These are phyloP conservation scores for Semaprochilodus insignis DNA, from an alignment of 2,797 vertebrate genomes.

Conservation along the genomic window DNA sequence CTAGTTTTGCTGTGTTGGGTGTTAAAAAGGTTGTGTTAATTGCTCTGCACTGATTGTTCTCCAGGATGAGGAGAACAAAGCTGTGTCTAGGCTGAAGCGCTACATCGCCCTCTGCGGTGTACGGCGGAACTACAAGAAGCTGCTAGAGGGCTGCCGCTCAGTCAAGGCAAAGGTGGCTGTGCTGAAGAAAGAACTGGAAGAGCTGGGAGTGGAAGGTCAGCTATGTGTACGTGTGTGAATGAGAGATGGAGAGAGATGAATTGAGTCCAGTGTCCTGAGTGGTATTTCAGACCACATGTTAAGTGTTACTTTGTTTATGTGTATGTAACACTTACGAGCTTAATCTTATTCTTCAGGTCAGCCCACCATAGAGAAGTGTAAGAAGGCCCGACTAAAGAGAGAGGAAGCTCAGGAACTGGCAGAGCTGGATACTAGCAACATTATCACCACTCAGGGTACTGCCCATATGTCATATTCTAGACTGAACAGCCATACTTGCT, in stretches of 20 bases:
- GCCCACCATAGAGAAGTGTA: conserved; percentile 85
- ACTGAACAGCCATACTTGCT: neutral
- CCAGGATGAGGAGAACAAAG: conserved; percentile 73
- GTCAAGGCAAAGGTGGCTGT: conserved; percentile 74
- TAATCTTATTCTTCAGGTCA: conserved; percentile 68
- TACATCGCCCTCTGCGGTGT: conserved; percentile 86
- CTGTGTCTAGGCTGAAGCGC: conserved; percentile 82
- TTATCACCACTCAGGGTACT: conserved; percentile 84
- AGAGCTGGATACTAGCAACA: conserved; percentile 85
- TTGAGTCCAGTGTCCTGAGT: neutral
- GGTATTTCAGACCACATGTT: no score
- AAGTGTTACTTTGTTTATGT: no score
- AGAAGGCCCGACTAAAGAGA: conserved; percentile 75
- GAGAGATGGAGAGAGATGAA: no score
- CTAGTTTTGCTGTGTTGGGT: neutral
- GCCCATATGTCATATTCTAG: neutral
- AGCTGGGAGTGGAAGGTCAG: conserved; percentile 82
- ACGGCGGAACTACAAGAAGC: conserved; percentile 85
- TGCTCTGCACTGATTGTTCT: neutral
- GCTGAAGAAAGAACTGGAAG: conserved; percentile 83
- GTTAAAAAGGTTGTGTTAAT: no score
- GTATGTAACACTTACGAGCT: neutral
- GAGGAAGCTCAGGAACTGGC: conserved; percentile 86
- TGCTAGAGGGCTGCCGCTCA: conserved; percentile 78
- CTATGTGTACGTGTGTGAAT: neutral